These are phyloP conservation scores for Poeciliopsis turrubarensis DNA, from an alignment of 2,113 vertebrate species.

Conservation along the genomic window DNA sequence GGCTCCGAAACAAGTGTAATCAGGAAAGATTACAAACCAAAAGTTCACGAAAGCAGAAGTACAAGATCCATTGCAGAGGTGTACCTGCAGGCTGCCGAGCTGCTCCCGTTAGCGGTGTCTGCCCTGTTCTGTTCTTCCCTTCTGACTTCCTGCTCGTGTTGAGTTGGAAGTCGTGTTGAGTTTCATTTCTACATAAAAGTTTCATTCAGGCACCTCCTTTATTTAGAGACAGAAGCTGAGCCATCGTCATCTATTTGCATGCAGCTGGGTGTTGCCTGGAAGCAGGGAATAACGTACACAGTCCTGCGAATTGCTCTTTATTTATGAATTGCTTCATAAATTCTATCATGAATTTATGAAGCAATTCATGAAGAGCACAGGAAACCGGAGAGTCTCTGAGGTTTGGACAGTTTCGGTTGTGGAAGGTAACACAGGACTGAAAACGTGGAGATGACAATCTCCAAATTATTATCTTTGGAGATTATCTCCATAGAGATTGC, in stretches of 20 bases:
- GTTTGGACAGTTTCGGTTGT: background rate
- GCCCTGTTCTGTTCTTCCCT: background rate
- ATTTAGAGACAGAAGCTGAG: background rate
- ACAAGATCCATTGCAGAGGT: background rate
- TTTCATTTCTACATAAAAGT: constrained; percentile 53
- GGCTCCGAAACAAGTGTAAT: no score
- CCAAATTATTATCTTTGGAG: no score
- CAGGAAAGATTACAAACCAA: background rate
- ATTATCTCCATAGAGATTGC: no score
- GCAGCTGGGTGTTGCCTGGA: constrained; percentile 2
- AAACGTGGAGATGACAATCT: no score
- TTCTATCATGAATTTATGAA: no score
- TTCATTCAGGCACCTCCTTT: background rate
- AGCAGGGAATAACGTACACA: background rate
- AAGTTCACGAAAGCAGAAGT: fast-evolving
- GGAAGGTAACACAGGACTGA: no score
- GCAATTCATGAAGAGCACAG: background rate
- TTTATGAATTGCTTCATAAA: no score
- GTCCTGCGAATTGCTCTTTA: background rate
- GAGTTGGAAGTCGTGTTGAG: constrained; percentile 15
- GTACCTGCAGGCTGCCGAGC: constrained; percentile 29
- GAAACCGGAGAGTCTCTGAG: fast-evolving
- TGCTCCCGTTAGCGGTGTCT: background rate
- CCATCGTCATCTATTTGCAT: background rate
- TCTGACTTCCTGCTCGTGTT: background rate